A percentile compares a stretch with the other conserved stretches of the same genome.
Evolutionary conservation across 2,797 vertebrate species (phyloP).

Genomic region (Decapterus maruadsi): DNA sequence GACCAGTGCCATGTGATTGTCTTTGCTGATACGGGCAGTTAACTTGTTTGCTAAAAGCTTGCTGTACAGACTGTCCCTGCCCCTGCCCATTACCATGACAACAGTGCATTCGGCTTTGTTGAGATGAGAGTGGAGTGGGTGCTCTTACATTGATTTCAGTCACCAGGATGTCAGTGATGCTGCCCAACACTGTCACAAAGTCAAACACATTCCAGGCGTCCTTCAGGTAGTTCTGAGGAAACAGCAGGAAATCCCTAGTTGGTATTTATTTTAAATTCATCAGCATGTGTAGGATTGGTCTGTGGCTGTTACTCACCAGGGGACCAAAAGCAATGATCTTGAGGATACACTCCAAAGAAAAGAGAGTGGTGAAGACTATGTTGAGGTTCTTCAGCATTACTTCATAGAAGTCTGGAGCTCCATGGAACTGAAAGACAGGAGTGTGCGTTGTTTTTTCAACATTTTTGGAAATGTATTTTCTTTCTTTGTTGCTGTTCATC

Average conservation of each 20-base stretch:
- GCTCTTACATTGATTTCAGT: conserved; percentile 95
- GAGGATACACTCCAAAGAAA: conserved; percentile 96
- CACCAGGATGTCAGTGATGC: conserved; percentile 99
- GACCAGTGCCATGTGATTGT: conserved; percentile 17
- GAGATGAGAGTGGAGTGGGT: not conserved
- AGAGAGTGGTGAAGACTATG: conserved; percentile 96
- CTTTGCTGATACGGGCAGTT: conserved; percentile 36
- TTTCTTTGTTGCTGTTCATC: not conserved
- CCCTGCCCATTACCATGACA: conserved; percentile 9
- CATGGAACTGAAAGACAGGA: conserved; percentile 88
- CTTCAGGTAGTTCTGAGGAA: conserved; percentile 93
- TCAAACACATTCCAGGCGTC: conserved; percentile 99
- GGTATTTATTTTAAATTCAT: not conserved
- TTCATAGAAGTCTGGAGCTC: conserved; percentile 91
- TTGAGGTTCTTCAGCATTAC: conserved; percentile 96
- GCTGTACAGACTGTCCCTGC: conserved; percentile 9
- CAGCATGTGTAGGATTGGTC: not conserved
- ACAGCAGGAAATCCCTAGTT: conserved; percentile 24
- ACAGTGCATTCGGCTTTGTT: not conserved
- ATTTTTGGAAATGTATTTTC: not conserved
- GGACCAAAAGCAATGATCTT: conserved; percentile 97
- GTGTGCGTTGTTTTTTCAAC: not conserved
- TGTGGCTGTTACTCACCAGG: conserved; percentile 86
- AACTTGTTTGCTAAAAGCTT: conserved; percentile 30
- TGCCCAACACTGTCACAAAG: conserved; percentile 98